Evolutionary conservation across 2,797 vertebrate genomes (phyloP).

Genomic region (Podarcis siculus): DNA sequence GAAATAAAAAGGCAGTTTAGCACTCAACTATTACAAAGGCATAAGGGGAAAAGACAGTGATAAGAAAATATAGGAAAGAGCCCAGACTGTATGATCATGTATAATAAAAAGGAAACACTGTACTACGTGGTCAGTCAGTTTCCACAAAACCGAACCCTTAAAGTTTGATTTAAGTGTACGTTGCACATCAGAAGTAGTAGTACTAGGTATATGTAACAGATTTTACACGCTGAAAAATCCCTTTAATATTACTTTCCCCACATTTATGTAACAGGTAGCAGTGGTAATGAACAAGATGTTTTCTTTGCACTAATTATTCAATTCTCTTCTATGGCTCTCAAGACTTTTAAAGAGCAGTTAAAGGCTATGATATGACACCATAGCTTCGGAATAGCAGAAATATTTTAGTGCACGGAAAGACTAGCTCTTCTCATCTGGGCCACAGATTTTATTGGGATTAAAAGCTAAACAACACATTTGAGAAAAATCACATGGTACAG

Average conservation of each 20-base stretch:
- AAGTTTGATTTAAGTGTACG: conserved; percentile 57
- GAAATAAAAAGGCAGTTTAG: conserved; percentile 79
- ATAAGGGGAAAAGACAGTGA: conserved; percentile 79
- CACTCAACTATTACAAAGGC: conserved; percentile 69
- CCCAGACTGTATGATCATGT: conserved; percentile 66
- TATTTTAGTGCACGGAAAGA: background rate
- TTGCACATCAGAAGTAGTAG: conserved; percentile 37
- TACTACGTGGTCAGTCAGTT: conserved; percentile 59
- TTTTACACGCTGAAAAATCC: background rate
- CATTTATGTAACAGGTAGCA: background rate
- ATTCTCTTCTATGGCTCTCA: background rate
- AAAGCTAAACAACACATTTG: background rate
- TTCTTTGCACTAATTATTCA: background rate
- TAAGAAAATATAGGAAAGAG: conserved; percentile 79
- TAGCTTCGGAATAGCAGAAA: background rate
- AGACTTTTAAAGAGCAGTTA: background rate
- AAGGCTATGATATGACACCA: background rate
- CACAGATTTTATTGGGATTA: background rate
- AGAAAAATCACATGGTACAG: background rate
- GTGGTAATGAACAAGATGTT: background rate
- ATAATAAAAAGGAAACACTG: conserved; percentile 62
- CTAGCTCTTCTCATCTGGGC: background rate
- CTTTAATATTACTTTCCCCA: background rate
- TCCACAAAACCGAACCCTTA: conserved; percentile 59
- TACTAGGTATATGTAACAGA: background rate